Conservation (phyloP, 2,797 vertebrate species). For the Oophaga sylvatica region DNA sequence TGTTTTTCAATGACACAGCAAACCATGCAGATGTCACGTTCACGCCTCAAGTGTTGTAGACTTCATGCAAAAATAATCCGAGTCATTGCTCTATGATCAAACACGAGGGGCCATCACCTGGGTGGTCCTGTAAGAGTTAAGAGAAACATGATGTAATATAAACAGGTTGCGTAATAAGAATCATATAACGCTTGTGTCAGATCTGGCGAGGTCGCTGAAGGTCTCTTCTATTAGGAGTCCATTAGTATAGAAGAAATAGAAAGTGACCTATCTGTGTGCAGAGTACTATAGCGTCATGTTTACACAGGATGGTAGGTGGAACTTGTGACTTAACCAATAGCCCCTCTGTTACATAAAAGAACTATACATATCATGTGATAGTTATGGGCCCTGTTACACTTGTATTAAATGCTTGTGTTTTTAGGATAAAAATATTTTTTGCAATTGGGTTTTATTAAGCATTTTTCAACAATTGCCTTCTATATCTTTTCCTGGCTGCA, state of each 20-base stretch:
- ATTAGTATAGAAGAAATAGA: conserved; percentile 13
- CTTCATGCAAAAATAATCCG: conserved; percentile 22
- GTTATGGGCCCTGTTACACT: neutral
- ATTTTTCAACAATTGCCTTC: no score
- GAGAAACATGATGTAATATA: conserved; percentile 40
- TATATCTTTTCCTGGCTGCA: no score
- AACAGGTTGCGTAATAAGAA: conserved; percentile 34
- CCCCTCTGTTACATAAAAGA: neutral
- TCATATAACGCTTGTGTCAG: conserved; percentile 34
- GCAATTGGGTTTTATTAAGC: no score
- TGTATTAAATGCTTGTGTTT: no score
- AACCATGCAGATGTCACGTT: conserved; percentile 4
- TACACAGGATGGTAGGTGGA: neutral
- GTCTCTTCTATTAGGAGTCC: conserved; percentile 11
- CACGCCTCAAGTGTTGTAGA: neutral
- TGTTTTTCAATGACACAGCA: neutral
- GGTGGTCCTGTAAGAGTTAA: conserved; percentile 53
- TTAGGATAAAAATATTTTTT: no score
- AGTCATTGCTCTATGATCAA: conserved; percentile 15
- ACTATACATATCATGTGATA: neutral
- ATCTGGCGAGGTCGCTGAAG: conserved; percentile 27
- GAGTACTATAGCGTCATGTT: neutral
- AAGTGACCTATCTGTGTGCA: neutral
- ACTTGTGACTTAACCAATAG: neutral
- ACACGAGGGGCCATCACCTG: conserved; percentile 13